These are phyloP conservation scores for Nemurella pictetii DNA, from an alignment of 2,888 invertebrate species.

Conservation along the genomic window DNA sequence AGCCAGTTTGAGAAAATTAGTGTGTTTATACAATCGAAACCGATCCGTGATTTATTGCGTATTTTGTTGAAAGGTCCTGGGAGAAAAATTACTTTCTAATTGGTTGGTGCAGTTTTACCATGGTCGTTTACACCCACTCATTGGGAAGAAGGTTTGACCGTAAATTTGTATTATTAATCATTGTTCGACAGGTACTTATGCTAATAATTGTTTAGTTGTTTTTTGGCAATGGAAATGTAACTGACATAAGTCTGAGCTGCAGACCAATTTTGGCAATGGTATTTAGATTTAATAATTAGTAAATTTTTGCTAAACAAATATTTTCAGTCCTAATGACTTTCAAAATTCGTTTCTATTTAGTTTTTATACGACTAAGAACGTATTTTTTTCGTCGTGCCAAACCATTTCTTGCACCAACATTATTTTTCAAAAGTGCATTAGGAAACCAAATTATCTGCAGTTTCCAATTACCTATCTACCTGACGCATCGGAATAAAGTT, in stretches of 20 bases:
- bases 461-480: background rate
- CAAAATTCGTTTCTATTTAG: too few species aligned
- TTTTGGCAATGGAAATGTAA: background rate
- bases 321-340: too few species aligned
- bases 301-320: too few species aligned
- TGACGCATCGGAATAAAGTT: background rate
- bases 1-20: background rate
- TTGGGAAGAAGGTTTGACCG: background rate
- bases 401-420: background rate
- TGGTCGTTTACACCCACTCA: background rate
- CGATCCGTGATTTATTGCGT: constrained; percentile 12
- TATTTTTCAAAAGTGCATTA: background rate
- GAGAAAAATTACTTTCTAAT: background rate
- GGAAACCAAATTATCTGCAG: background rate
- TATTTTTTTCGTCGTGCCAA: too few species aligned
- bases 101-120: background rate
- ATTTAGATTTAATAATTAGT: too few species aligned
- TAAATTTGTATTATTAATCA: background rate
- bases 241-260: too few species aligned
- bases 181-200: background rate
- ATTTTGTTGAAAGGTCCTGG: constrained; percentile 16
- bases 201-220: background rate
- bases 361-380: too few species aligned
- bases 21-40: background rate
- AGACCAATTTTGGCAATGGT: too few species aligned